Evolutionary conservation across 1,140 invertebrate species (phyloP).

Genomic region (Drosophila aff.): DNA sequence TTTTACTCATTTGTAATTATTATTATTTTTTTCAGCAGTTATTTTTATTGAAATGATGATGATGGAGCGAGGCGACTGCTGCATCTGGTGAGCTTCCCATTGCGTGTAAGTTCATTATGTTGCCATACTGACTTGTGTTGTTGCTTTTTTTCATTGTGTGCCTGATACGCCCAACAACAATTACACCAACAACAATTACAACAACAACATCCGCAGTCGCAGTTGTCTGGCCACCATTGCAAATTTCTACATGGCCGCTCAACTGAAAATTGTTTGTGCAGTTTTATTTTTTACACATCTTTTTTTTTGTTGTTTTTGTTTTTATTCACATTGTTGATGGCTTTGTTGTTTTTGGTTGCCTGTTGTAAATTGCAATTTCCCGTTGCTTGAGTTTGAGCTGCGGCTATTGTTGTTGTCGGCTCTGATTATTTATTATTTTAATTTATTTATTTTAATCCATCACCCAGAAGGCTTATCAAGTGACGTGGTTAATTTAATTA

Average conservation of each 20-base stretch:
- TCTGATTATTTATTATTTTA: constrained; percentile 74
- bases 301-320: constrained; percentile 22
- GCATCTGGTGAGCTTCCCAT: constrained; percentile 81
- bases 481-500: constrained; percentile 66
- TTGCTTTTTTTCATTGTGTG: constrained; percentile 66
- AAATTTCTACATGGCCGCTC: constrained; percentile 85
- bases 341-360: constrained; percentile 58
- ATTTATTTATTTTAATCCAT: constrained; percentile 75
- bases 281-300: constrained; percentile 60
- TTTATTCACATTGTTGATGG: constrained; percentile 50
- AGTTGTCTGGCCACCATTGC: constrained; percentile 76
- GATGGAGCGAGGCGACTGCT: constrained; percentile 45
- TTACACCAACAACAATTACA: constrained; percentile 26
- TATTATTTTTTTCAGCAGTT: constrained; percentile 33
- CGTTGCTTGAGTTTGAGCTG: constrained; percentile 53
- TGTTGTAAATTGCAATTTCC: constrained; percentile 73
- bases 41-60: constrained; percentile 35
- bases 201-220: constrained; percentile 51
- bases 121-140: constrained; percentile 44
- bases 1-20: constrained; percentile 10
- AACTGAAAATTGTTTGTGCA: constrained; percentile 84
- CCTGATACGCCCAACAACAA: constrained; percentile 60
- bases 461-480: constrained; percentile 51
- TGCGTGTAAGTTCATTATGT: constrained; percentile 82
- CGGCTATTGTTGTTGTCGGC: constrained; percentile 22